phyloP scores from a whole-genome alignment of 2,888 invertebrate genomes.

The Synanthedon formicaeformis region DNA sequence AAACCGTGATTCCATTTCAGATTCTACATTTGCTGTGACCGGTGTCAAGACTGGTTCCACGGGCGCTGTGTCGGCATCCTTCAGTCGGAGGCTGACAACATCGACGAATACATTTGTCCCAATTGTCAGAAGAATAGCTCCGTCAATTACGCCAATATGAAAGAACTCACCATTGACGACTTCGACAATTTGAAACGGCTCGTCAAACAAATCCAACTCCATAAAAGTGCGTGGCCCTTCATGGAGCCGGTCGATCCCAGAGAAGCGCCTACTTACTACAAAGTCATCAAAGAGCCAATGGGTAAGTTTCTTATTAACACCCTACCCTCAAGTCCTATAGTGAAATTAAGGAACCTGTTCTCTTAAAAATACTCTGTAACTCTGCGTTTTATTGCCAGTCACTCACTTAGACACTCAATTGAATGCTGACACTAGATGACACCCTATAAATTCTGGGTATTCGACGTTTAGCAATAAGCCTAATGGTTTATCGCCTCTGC shows the following conservation, averaged over 20 bases:
- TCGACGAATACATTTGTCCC: constrained; percentile 97
- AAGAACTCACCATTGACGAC: constrained; percentile 82
- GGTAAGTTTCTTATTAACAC: constrained; percentile 72
- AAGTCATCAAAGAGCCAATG: constrained; percentile 96
- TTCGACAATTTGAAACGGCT: constrained; percentile 86
- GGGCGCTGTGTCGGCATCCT: constrained; percentile 96
- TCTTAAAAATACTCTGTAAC: too few relatives aligned
- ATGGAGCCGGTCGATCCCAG: constrained; percentile 96
- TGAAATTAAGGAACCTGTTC: too few relatives aligned
- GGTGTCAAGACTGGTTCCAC: constrained; percentile 99
- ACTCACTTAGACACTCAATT: too few relatives aligned
- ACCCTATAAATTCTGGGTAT: neutral
- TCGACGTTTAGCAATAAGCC: too few relatives aligned
- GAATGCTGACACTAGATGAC: neutral
- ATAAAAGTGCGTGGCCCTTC: constrained; percentile 98
- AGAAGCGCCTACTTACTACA: constrained; percentile 97
- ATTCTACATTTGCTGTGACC: constrained; percentile 99
- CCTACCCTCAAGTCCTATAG: too few relatives aligned
- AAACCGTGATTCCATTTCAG: constrained; percentile 55
- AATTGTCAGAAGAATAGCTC: constrained; percentile 92
- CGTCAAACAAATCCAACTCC: constrained; percentile 89
- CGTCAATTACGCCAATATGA: constrained; percentile 91
- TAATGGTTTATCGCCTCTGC: too few relatives aligned
- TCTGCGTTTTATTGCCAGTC: too few relatives aligned
- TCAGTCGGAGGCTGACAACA: constrained; percentile 92